Percentiles rank a stretch among this genome's conserved stretches.
phyloP scores from a whole-genome alignment of 1,140 invertebrate species.

The Cydia pomonella region DNA sequence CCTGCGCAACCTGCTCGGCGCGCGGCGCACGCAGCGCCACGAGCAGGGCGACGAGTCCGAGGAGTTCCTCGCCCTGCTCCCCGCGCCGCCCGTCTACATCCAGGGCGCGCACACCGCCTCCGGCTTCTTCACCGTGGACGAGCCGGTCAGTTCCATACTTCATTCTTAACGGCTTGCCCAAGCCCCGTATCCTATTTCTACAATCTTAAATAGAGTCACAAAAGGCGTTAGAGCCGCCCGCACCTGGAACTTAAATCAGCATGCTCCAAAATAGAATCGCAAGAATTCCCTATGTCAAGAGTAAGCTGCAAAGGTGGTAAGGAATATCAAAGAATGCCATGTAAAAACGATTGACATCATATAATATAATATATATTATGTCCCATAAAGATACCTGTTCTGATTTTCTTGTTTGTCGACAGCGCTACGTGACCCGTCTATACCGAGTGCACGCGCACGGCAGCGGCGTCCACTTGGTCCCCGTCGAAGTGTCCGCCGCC shows the following conservation, averaged over 20 bases:
- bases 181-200: too few species aligned
- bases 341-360: too few species aligned
- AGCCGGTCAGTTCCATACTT: conserved; percentile 82
- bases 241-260: too few species aligned
- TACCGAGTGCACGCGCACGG: conserved; percentile 95
- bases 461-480: conserved; percentile 95
- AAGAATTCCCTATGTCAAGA: too few species aligned
- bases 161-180: background rate
- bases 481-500: conserved; percentile 85
- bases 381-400: conserved; percentile 81
- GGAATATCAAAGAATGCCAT: too few species aligned
- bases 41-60: conserved; percentile 98
- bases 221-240: too few species aligned
- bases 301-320: too few species aligned
- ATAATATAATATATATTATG: too few species aligned
- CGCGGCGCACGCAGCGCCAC: conserved; percentile 97
- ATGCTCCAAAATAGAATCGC: too few species aligned
- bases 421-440: conserved; percentile 91
- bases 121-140: conserved; percentile 99
- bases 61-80: conserved; percentile 97
- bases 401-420: conserved; percentile 43
- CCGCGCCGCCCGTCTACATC: conserved; percentile 96
- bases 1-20: conserved; percentile 96
- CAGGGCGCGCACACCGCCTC: conserved; percentile 97
- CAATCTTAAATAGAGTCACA: too few species aligned